A percentile compares a stretch with the other conserved stretches of the same genome.
phyloP scores from a whole-genome alignment of 2,797 vertebrate genomes.

The Takifugu rubripes region DNA sequence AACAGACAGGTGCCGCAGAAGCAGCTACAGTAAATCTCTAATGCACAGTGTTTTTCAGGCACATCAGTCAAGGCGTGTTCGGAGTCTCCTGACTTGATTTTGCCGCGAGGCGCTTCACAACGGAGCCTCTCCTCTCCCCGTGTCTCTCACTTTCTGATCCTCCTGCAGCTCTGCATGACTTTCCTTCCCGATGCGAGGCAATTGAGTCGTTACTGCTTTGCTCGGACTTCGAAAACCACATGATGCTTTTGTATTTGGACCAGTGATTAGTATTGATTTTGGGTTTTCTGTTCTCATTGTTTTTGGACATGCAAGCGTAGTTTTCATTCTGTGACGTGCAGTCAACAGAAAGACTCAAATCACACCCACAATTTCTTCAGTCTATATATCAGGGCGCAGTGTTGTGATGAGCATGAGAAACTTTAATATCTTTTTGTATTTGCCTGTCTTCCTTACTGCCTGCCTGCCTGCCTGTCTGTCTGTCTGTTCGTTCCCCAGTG shows the following conservation, averaged over 20 bases:
- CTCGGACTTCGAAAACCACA: slow-evolving; percentile 35
- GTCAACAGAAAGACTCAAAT: slow-evolving; percentile 8
- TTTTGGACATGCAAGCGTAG: slow-evolving; percentile 8
- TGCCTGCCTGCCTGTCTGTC: slow-evolving; percentile 42
- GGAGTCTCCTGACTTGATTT: slow-evolving; percentile 38
- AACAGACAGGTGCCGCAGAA: slow-evolving; percentile 37
- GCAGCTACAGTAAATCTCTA: slow-evolving; percentile 38
- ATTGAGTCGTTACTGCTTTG: slow-evolving; percentile 35
- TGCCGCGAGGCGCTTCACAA: slow-evolving; percentile 36
- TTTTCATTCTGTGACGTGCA: background rate
- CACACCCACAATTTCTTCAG: slow-evolving; percentile 13
- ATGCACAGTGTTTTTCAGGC: slow-evolving; percentile 34
- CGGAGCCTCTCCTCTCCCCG: slow-evolving; percentile 28
- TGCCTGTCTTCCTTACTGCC: slow-evolving; percentile 40
- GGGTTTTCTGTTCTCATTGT: slow-evolving; percentile 11
- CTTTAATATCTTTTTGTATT: slow-evolving; percentile 36
- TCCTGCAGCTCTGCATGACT: slow-evolving; percentile 12
- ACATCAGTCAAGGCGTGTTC: slow-evolving; percentile 43
- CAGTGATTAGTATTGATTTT: slow-evolving; percentile 39
- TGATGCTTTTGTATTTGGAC: slow-evolving; percentile 32
- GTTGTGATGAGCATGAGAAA: slow-evolving; percentile 19
- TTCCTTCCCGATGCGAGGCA: slow-evolving; percentile 30
- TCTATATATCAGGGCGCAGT: slow-evolving; percentile 23
- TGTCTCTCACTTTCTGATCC: slow-evolving; percentile 11
- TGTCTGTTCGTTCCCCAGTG: slow-evolving; percentile 29